Conservation (phyloP, 1,140 invertebrate species). For the Xylocopa sonorina region DNA sequence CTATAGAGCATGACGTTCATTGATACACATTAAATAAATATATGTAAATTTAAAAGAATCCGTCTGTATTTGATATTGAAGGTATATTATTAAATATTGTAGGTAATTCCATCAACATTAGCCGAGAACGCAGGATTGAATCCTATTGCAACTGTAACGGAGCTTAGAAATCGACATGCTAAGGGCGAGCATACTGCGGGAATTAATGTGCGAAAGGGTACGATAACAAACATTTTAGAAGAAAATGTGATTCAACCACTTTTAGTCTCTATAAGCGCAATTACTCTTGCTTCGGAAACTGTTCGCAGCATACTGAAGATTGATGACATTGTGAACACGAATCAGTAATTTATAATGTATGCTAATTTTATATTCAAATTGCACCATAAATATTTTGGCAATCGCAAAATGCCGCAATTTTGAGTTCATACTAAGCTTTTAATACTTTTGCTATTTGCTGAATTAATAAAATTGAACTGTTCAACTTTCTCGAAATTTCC, state of each 20-base stretch:
- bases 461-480: slow-evolving; percentile 14
- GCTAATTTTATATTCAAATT: neutral
- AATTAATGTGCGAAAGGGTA: slow-evolving; percentile 98
- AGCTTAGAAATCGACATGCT: slow-evolving; percentile 96
- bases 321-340: slow-evolving; percentile 95
- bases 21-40: too few relatives aligned
- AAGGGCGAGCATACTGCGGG: slow-evolving; percentile 91
- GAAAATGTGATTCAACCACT: slow-evolving; percentile 99
- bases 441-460: slow-evolving; percentile 19
- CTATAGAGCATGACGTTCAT: too few relatives aligned
- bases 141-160: slow-evolving; percentile 98
- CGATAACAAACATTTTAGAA: slow-evolving; percentile 97
- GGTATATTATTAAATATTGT: slow-evolving; percentile 23
- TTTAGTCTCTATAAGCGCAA: slow-evolving; percentile 96
- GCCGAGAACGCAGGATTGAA: slow-evolving; percentile 99
- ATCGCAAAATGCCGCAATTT: neutral
- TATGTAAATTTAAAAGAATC: too few relatives aligned
- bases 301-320: slow-evolving; percentile 99
- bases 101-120: slow-evolving; percentile 95
- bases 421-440: slow-evolving; percentile 21
- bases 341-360: slow-evolving; percentile 66
- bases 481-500: neutral
- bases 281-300: slow-evolving; percentile 97
- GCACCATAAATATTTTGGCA: neutral
- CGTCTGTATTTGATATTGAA: neutral